A percentile compares a stretch with the other conserved stretches of the same genome.
phyloP scores from a whole-genome alignment of 2,113 vertebrate species.

The Alligator mississippiensis region DNA sequence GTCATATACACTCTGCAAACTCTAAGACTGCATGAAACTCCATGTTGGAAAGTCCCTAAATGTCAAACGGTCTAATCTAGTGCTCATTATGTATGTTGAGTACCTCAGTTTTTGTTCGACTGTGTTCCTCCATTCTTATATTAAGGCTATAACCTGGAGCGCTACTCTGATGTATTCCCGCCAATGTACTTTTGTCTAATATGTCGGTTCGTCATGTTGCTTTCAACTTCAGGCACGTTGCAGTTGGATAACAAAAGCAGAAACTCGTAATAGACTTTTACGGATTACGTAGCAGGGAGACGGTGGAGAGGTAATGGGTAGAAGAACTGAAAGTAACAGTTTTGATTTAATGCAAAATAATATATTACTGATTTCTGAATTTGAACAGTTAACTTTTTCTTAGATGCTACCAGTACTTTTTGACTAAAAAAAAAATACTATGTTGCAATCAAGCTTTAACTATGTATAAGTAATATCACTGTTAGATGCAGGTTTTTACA shows the following conservation, averaged over 20 bases:
- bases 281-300: not conserved
- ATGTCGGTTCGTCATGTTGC: not conserved
- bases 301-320: too few species aligned
- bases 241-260: not conserved
- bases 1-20: not conserved
- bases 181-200: not conserved
- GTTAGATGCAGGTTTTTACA: not conserved
- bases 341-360: too few species aligned
- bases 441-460: not conserved
- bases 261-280: not conserved
- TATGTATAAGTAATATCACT: not conserved
- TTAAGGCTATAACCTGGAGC: not conserved
- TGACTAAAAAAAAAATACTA: not conserved
- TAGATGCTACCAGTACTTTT: not conserved
- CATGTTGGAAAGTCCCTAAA: not conserved
- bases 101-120: not conserved
- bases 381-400: not conserved
- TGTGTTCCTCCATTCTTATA: too few species aligned
- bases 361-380: not conserved
- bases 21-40: not conserved
- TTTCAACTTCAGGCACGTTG: not conserved
- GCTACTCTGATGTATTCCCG: not conserved
- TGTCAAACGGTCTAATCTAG: not conserved
- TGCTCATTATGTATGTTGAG: not conserved
- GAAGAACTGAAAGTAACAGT: too few species aligned